Evolutionary conservation across 2,797 vertebrate species (phyloP).

Genomic region (Momotus momota): DNA sequence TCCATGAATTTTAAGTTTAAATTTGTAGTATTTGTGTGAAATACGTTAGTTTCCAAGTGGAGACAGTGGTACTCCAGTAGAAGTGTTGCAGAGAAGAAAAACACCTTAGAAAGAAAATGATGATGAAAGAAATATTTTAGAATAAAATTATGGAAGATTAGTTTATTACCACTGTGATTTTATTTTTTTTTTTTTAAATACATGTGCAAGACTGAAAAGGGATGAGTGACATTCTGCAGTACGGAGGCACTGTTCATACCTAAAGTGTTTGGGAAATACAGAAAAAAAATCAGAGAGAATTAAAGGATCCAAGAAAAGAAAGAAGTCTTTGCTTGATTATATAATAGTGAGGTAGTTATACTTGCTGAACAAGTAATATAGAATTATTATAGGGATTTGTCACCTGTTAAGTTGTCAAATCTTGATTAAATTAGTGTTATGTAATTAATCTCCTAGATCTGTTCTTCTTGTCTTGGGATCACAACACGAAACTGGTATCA

Average conservation of each 20-base stretch:
- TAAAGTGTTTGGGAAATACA: not conserved
- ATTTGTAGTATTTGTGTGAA: not conserved
- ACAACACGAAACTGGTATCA: not conserved
- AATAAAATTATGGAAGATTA: not conserved
- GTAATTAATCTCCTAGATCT: not conserved
- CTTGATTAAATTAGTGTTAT: constrained; percentile 9
- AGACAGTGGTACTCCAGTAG: not conserved
- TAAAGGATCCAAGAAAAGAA: not conserved
- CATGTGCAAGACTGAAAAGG: not conserved
- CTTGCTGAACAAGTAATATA: not conserved
- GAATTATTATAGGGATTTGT: constrained; percentile 11
- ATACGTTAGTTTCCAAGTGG: not conserved
- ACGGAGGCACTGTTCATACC: not conserved
- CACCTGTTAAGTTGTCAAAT: not conserved
- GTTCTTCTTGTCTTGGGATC: not conserved
- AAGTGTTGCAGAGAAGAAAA: not conserved
- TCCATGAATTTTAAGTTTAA: not conserved
- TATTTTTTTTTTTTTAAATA: not conserved
- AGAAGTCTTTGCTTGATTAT: not conserved
- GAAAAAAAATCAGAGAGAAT: not conserved
- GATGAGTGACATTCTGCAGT: not conserved
- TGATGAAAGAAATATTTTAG: not conserved
- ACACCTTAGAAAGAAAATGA: not conserved
- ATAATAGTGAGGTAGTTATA: not conserved
- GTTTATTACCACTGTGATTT: not conserved